Evolutionary conservation across 2,888 invertebrate genomes (phyloP).

Genomic region (Coronaproctus castanopsis): DNA sequence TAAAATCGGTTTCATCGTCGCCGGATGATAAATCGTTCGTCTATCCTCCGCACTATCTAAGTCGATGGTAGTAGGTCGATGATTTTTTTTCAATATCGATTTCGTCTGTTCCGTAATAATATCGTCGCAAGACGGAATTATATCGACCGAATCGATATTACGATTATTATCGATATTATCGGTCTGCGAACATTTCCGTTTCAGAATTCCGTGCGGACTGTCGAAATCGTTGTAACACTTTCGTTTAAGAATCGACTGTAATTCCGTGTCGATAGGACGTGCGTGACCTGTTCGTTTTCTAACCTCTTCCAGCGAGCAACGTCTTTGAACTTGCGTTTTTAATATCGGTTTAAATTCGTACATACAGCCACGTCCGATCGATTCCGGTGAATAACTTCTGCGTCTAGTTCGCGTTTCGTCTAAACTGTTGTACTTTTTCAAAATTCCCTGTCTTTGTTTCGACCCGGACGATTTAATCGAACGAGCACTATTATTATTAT

Average conservation of each 20-base stretch:
- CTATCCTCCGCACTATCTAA: not conserved
- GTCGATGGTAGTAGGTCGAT: not conserved
- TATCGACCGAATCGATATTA: not conserved
- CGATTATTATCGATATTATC: not conserved
- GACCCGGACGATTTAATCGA: too few relatives aligned
- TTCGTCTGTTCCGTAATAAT: slow-evolving; percentile 28
- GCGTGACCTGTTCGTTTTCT: slow-evolving; percentile 13
- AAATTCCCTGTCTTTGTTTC: slow-evolving; percentile 41
- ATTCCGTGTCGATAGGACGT: slow-evolving; percentile 19
- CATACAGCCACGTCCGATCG: slow-evolving; percentile 24
- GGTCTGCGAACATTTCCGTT: slow-evolving; percentile 38
- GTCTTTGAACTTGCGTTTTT: slow-evolving; percentile 37
- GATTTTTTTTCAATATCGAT: slow-evolving; percentile 49
- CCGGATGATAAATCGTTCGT: not conserved
- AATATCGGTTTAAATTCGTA: slow-evolving; percentile 44
- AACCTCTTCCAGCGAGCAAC: slow-evolving; percentile 48
- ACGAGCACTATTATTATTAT: slow-evolving; percentile 2
- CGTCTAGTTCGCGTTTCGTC: slow-evolving; percentile 52
- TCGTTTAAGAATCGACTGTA: slow-evolving; percentile 41
- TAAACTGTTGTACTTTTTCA: slow-evolving; percentile 62
- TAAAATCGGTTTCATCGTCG: slow-evolving; percentile 42
- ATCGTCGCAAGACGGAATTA: not conserved
- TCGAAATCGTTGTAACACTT: not conserved
- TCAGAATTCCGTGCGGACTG: slow-evolving; percentile 51
- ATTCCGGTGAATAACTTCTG: slow-evolving; percentile 46